Evolutionary conservation across 2,888 invertebrate genomes (phyloP), one percentile per base, ranked within the genome.

Genomic region (Oligia fasciuncula): DNA sequence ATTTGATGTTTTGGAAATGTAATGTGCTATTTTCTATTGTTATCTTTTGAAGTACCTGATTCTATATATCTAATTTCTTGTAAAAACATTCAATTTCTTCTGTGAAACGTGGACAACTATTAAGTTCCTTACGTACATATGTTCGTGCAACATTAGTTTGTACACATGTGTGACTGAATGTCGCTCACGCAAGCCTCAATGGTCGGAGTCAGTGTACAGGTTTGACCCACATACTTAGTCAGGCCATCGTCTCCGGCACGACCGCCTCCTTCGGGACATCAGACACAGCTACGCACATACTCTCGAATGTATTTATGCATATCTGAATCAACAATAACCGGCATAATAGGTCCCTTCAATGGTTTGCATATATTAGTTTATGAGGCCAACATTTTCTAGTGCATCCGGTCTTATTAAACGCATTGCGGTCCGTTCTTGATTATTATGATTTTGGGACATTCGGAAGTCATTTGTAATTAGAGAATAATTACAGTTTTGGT

Each of bases 161-260:
- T 81, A 86, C 83, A 82, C 77, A 86, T 84, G 80, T 78, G 78
- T 77, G 62, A 73, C 80, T 79, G 63, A 77, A 81, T 80, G 82
- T 81, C 73, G 77, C 76, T 72, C 84, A 87, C 79, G 76, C 81
- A 76, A 84, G 86, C 75, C 76, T 79, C 83, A 79, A 68, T 87
- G 72, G 29, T 65, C 66, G 80, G 67, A 76, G 81, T 83, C 78
- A 79, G 66, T 85, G 80, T 76, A 83, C 86, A 81, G 76, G 85
- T 85, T 79, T 89, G 89, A 89, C 89, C 89, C 78, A 89, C 81
- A 84, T 89, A 74, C 76, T 73, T 65, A 62, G 80, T 43, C 73
- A 35, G 72, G 77, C 69, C 83, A 81, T 63, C 81, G 88, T 81
- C 77, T 73, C 51, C 51, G 62, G 71, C 68, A 62, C 76, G 66